Evolutionary conservation across 37 sponge, comb jelly and placozoan species (phyloP).

Genomic region (Bolinopsis microptera): DNA sequence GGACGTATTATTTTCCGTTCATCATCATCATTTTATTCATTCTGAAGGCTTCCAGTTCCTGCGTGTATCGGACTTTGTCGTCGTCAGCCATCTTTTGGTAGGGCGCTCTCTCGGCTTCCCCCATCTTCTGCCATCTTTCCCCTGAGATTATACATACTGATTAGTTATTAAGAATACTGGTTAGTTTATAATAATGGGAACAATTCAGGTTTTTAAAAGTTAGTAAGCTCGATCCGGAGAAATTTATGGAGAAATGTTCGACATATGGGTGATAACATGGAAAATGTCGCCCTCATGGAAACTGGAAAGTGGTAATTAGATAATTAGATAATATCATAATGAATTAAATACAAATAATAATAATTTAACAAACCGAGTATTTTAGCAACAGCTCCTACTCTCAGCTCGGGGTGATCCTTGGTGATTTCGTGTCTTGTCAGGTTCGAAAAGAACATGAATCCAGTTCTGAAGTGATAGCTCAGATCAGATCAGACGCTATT

Average conservation of each 20-base stretch:
- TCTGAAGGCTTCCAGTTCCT: slow-evolving; percentile 32
- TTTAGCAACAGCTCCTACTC: slow-evolving; percentile 25
- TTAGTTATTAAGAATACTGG: too few species aligned
- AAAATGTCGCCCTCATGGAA: too few species aligned
- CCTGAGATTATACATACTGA: too few species aligned
- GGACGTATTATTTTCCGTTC: background rate
- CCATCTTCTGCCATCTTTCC: slow-evolving; percentile 22
- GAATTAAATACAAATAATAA: too few species aligned
- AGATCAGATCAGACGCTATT: too few species aligned
- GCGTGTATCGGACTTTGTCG: slow-evolving; percentile 30
- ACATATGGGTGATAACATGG: too few species aligned
- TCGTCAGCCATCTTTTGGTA: slow-evolving; percentile 56
- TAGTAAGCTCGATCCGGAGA: too few species aligned
- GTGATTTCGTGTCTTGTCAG: background rate
- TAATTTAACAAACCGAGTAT: slow-evolving; percentile 14
- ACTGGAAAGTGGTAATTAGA: too few species aligned
- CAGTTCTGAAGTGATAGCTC: slow-evolving; percentile 19
- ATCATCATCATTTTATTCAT: slow-evolving; percentile 9
- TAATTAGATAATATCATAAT: too few species aligned
- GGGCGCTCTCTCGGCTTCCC: background rate
- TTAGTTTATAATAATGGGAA: too few species aligned
- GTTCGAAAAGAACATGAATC: slow-evolving; percentile 54
- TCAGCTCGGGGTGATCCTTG: slow-evolving; percentile 19
- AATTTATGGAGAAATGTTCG: too few species aligned
- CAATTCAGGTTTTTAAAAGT: too few species aligned